A percentile compares a stretch with the other conserved stretches of the same genome.
phyloP scores from a whole-genome alignment of 2,888 invertebrate species.

The Ochropleura leucogaster region DNA sequence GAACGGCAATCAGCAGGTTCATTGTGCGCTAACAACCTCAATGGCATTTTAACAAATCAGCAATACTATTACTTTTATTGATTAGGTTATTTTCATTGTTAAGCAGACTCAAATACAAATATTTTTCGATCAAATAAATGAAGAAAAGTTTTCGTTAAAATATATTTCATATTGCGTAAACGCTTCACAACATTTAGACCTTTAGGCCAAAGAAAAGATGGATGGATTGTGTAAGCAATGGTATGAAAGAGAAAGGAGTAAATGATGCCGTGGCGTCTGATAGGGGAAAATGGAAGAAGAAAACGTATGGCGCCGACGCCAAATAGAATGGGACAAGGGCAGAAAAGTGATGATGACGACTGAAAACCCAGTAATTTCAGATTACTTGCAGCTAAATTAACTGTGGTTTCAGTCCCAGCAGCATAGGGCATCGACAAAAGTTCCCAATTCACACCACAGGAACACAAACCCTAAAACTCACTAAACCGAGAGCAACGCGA shows the following conservation, averaged over 20 bases:
- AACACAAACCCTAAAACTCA: conserved; percentile 23
- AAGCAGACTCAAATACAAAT: neutral
- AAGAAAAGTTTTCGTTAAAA: neutral
- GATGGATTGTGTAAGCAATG: too few species aligned
- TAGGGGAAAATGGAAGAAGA: too few species aligned
- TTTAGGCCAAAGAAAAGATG: too few species aligned
- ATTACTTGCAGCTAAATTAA: neutral
- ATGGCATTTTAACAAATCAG: neutral
- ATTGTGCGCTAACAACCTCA: neutral
- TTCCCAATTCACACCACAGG: neutral
- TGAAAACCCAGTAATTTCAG: neutral
- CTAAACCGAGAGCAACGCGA: conserved; percentile 10
- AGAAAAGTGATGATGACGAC: neutral
- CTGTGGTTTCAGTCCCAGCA: neutral
- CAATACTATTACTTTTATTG: neutral
- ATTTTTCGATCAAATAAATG: neutral
- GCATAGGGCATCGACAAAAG: neutral
- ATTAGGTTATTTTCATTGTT: neutral
- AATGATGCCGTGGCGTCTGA: too few species aligned
- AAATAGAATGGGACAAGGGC: too few species aligned
- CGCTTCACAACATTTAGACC: neutral
- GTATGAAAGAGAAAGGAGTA: too few species aligned
- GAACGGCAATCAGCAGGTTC: neutral
- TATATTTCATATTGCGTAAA: neutral
- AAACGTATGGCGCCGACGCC: too few species aligned